Base-by-base conservation (phyloP, 2,888 invertebrate genomes). In the Diarsia rubi region DNA sequence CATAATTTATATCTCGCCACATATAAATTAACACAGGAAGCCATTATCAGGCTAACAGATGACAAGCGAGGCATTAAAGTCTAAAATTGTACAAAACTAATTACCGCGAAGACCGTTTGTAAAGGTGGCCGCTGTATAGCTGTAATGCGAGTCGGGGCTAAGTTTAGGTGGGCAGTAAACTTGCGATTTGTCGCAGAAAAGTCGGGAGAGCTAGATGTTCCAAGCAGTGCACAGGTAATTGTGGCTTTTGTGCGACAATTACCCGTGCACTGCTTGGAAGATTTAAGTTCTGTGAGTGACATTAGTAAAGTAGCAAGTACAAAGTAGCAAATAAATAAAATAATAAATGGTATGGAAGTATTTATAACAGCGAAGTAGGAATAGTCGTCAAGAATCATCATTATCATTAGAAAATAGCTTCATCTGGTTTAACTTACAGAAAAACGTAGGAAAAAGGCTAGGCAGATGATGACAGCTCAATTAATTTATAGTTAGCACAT, bases 1-100 rank as follows among this genome's bases (percentile, higher is more conserved):
- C 90, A 90, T 93, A 91, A 92, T 90, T 93, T 91, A 93, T 87
- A 88, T 88, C 86, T 86, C 79, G 82, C 81, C 88, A 87, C 88
- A 86, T 90, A 92, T 93, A 93, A 94, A 94, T 94, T 91, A 91
- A 86, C 91, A 86, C 89, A 90, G 93, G 93, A 93, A 95, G 92
- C 92, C 94, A 92, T 94, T 92, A 94, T 89, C 88, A 87, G 85
- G 88, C 87, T 88, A 75, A 80, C 89, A 90, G 91, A 91, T 91
- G 93, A 93, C 92, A 92, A 88, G 88, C 86, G 83, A 88, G 88
- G 90, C 92, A 92, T 93, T 94, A 92, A 90, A 92, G 91, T 93
- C 93, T 94, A 93, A 94, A 95, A 94, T 92, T 93, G 93, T 93
- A 92, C 93, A 85, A 90, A 90, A 92, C 93, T 95, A 95, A 95